phyloP scores from a whole-genome alignment of 2,888 invertebrate genomes.

The Lobophora halterata region DNA sequence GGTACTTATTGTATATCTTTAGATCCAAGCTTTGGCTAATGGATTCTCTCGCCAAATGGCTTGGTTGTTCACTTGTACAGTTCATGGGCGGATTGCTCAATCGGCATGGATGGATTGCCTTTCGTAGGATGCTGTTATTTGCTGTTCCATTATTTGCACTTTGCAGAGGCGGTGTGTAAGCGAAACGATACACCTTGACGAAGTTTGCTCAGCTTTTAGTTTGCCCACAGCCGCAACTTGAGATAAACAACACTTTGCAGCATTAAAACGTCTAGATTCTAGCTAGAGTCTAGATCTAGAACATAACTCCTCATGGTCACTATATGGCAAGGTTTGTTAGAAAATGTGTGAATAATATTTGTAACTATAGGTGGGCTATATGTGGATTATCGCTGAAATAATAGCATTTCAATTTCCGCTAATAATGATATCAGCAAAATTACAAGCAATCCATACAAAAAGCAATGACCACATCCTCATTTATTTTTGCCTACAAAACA shows the following conservation, averaged over 20 bases:
- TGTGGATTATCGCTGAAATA: not conserved
- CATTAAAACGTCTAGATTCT: no score
- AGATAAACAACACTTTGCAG: conserved; percentile 3
- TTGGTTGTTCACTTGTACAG: conserved; percentile 38
- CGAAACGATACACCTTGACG: conserved; percentile 10
- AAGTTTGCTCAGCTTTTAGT: conserved; percentile 12
- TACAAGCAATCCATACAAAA: conserved; percentile 11
- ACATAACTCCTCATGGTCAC: no score
- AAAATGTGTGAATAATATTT: conserved; percentile 2
- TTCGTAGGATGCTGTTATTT: no score
- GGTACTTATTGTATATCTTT: conserved; percentile 17
- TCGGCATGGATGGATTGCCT: conserved; percentile 6
- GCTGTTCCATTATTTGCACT: not conserved
- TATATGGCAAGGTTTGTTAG: no score
- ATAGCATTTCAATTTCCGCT: conserved; percentile 3
- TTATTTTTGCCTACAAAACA: conserved; percentile 17
- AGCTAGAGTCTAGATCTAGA: no score
- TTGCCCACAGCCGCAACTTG: conserved; percentile 3
- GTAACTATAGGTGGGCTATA: conserved; percentile 1
- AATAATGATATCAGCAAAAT: conserved; percentile 11
- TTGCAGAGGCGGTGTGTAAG: not conserved
- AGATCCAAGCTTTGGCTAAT: conserved; percentile 43
- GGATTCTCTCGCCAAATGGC: conserved; percentile 47
- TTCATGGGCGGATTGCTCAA: conserved; percentile 50
- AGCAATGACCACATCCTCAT: conserved; percentile 20